Conservation (phyloP, 1,140 invertebrate species). For the Vanessa atalanta region DNA sequence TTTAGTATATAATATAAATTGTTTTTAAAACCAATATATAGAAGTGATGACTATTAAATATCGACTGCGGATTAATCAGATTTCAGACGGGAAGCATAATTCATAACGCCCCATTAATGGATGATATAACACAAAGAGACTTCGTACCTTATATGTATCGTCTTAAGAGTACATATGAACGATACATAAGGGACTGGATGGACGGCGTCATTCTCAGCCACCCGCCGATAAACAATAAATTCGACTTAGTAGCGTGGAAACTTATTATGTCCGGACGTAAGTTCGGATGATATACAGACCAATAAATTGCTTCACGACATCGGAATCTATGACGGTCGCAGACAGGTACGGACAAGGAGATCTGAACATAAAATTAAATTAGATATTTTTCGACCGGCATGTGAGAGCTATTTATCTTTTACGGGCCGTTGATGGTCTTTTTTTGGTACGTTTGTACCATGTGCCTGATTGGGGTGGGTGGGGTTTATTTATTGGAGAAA, state of each 20-base stretch:
- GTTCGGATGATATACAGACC: slow-evolving; percentile 62
- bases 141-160: slow-evolving; percentile 3
- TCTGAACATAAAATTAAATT: slow-evolving; percentile 64
- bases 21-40: no score
- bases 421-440: slow-evolving; percentile 43
- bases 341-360: slow-evolving; percentile 51
- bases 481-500: slow-evolving; percentile 7
- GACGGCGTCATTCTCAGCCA: slow-evolving; percentile 37
- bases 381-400: slow-evolving; percentile 53
- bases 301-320: slow-evolving; percentile 59
- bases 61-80: background rate
- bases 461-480: slow-evolving; percentile 13
- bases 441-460: slow-evolving; percentile 37
- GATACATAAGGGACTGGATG: slow-evolving; percentile 26
- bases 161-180: slow-evolving; percentile 8
- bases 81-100: slow-evolving; percentile 10
- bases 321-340: slow-evolving; percentile 60
- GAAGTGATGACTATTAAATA: background rate
- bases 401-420: slow-evolving; percentile 50
- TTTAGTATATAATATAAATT: no score
- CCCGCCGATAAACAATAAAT: slow-evolving; percentile 65
- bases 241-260: slow-evolving; percentile 63
- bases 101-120: slow-evolving; percentile 5
- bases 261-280: slow-evolving; percentile 64
- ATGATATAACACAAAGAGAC: background rate